Conservation (phyloP, 2,888 invertebrate species). For the Ophioninae sp. region DNA sequence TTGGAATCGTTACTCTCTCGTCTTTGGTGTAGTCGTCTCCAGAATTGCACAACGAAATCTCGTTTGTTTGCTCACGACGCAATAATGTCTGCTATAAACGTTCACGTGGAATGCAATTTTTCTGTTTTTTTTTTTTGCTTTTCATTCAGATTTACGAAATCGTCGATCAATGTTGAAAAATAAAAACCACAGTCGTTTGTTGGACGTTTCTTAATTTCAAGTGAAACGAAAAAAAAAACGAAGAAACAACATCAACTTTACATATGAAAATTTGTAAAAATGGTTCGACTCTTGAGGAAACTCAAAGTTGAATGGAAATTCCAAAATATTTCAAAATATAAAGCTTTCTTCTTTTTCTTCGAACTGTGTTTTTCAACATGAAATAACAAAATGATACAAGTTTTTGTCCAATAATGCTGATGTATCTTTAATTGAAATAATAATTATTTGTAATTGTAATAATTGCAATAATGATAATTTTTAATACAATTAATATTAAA, state of each 20-base stretch:
- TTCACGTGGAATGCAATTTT: neutral
- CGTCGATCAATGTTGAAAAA: neutral
- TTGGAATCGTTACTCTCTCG: slow-evolving; percentile 36
- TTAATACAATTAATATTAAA: no score
- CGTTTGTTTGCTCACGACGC: slow-evolving; percentile 15
- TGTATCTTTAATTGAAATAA: no score
- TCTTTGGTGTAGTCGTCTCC: slow-evolving; percentile 30
- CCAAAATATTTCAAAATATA: no score
- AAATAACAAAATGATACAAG: no score
- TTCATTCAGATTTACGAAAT: neutral
- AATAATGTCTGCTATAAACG: slow-evolving; percentile 1
- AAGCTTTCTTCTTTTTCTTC: no score
- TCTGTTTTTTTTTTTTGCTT: neutral
- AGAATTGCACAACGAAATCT: slow-evolving; percentile 35
- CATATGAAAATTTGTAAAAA: neutral
- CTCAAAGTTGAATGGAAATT: no score
- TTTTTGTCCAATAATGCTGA: no score
- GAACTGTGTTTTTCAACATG: no score
- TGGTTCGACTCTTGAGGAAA: no score
- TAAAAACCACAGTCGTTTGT: neutral
- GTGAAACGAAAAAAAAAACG: neutral
- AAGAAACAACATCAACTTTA: neutral
- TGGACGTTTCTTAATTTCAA: neutral
- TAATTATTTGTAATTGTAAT: no score
- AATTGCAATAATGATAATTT: no score